These are phyloP conservation scores for Carcharodon carcharias DNA, from an alignment of 2,797 vertebrate species.

Conservation along the genomic window DNA sequence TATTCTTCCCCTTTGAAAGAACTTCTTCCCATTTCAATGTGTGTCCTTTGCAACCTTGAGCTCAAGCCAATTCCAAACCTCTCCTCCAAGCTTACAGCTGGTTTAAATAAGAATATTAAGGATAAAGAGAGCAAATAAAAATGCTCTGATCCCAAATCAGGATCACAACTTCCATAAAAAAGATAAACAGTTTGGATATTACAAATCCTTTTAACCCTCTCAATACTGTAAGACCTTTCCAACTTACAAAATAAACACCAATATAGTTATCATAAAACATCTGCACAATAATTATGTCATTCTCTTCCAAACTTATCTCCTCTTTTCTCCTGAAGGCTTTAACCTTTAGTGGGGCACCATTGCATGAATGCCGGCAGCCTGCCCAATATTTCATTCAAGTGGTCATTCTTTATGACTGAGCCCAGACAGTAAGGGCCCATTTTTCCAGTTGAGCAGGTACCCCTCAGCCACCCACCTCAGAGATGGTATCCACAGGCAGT, in stretches of 20 bases:
- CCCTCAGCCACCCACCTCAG: not conserved
- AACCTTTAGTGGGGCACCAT: not conserved
- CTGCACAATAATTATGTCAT: slow-evolving; percentile 4
- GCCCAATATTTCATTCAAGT: not conserved
- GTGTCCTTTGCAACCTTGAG: slow-evolving; percentile 30
- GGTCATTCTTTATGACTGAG: not conserved
- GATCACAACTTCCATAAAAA: slow-evolving; percentile 18
- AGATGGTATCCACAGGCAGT: not conserved
- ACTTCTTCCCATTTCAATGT: slow-evolving; percentile 21
- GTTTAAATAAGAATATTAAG: slow-evolving; percentile 14
- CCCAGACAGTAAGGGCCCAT: not conserved
- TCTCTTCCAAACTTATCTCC: not conserved
- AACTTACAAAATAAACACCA: not conserved
- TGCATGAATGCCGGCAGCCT: not conserved
- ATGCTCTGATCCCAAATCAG: slow-evolving; percentile 3
- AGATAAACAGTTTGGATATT: slow-evolving; percentile 27
- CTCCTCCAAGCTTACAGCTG: slow-evolving; percentile 27
- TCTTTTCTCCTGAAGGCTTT: not conserved
- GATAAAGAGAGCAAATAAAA: slow-evolving; percentile 24
- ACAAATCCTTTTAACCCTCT: slow-evolving; percentile 30
- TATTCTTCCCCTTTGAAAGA: not conserved
- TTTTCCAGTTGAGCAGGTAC: not conserved
- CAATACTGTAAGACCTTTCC: not conserved
- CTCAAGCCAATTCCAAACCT: slow-evolving; percentile 4
- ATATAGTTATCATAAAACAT: not conserved